These are phyloP conservation scores for Drosophila biarmipes DNA, from an alignment of 1,140 invertebrate species.

Conservation along the genomic window DNA sequence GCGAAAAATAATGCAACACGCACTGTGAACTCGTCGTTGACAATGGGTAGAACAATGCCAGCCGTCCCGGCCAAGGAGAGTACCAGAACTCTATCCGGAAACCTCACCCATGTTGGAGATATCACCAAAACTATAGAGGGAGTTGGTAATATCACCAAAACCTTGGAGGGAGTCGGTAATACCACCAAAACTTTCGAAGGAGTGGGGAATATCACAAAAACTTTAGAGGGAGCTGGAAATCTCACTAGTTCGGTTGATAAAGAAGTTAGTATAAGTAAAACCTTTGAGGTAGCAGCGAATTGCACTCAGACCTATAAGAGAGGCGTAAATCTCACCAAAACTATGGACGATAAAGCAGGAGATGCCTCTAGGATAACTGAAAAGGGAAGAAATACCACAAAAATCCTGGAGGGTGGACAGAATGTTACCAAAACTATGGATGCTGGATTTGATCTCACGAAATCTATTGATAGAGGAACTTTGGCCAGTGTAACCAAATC, in stretches of 20 bases:
- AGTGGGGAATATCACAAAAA: conserved; percentile 1
- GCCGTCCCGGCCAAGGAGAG: conserved; percentile 19
- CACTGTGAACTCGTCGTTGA: neutral
- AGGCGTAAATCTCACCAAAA: conserved; percentile 14
- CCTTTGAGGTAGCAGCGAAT: conserved; percentile 1
- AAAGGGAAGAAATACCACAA: neutral
- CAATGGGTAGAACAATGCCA: conserved; percentile 25
- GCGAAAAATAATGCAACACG: conserved; percentile 40
- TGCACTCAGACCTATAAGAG: conserved; percentile 11
- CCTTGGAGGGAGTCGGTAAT: conserved; percentile 10
- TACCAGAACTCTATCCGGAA: conserved; percentile 1
- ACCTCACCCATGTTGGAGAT: conserved; percentile 7
- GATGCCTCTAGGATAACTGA: conserved; percentile 8
- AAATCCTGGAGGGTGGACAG: neutral
- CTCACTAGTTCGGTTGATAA: conserved; percentile 1
- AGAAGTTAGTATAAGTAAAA: conserved; percentile 4
- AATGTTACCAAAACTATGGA: conserved; percentile 7
- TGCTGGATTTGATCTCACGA: neutral
- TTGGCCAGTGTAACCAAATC: conserved; percentile 35
- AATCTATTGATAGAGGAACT: neutral
- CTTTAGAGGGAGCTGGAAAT: conserved; percentile 16
- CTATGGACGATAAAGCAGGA: conserved; percentile 1
- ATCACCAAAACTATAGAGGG: conserved; percentile 8
- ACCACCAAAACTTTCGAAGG: conserved; percentile 3
- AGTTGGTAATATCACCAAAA: conserved; percentile 8